Conservation (phyloP, 2,888 invertebrate genomes). For the Acleris emargana region DNA sequence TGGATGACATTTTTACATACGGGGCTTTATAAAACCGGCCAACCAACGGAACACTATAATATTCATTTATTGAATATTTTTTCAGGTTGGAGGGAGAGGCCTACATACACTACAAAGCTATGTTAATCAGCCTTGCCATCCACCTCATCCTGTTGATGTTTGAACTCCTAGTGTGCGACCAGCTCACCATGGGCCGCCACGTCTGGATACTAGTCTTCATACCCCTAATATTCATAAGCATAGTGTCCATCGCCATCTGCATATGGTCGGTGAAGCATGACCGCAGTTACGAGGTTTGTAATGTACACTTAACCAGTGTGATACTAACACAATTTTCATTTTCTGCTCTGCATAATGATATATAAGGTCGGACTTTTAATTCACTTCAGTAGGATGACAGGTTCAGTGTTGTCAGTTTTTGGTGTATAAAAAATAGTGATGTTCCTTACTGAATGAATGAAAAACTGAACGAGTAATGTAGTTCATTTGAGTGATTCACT, state of each 20-base stretch:
- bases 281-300: conserved; percentile 94
- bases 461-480: too few species aligned
- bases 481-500: too few species aligned
- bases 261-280: conserved; percentile 99
- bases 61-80: conserved; percentile 42
- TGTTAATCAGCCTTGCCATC: conserved; percentile 97
- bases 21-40: too few species aligned
- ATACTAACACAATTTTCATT: too few species aligned
- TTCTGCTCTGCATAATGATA: too few species aligned
- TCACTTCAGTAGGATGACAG: too few species aligned
- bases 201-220: conserved; percentile 96
- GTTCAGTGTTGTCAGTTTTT: too few species aligned
- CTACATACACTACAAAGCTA: conserved; percentile 98
- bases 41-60: background rate
- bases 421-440: too few species aligned
- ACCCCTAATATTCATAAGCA: conserved; percentile 97
- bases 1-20: too few species aligned
- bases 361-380: too few species aligned
- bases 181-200: conserved; percentile 93
- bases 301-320: background rate
- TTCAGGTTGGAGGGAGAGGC: conserved; percentile 96
- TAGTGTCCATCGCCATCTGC: conserved; percentile 97
- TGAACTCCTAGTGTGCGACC: conserved; percentile 97
- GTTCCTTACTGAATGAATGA: too few species aligned
- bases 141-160: conserved; percentile 98